Conservation (phyloP, 1,140 invertebrate species). For the Hydropsyche tenuis region DNA sequence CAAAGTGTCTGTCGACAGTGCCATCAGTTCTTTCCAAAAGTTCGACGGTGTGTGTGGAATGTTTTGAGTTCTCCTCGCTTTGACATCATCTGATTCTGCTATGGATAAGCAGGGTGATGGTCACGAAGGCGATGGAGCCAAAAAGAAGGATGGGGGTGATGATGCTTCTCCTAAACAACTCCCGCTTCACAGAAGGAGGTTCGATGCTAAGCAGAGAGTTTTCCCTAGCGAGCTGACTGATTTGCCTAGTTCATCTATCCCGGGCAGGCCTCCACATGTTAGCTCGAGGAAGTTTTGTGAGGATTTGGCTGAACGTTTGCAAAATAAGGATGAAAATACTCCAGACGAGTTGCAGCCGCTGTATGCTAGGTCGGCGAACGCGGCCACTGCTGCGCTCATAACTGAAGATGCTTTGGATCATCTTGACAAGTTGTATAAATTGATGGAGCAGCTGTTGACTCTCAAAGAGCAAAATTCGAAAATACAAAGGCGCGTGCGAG, state of each 20-base stretch:
- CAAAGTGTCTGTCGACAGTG: no score
- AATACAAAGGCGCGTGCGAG: conserved; percentile 71
- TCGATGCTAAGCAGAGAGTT: conserved; percentile 44
- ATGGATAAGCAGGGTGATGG: conserved; percentile 21
- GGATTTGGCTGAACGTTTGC: conserved; percentile 35
- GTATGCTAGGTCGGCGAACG: conserved; percentile 55
- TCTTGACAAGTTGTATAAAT: conserved; percentile 74
- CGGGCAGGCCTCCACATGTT: conserved; percentile 18
- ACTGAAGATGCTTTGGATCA: conserved; percentile 74
- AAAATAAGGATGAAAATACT: conserved; percentile 32
- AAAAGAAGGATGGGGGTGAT: not conserved
- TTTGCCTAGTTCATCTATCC: conserved; percentile 27
- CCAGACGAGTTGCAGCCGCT: conserved; percentile 51
- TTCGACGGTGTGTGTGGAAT: no score
- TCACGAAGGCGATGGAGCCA: not conserved
- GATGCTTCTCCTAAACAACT: conserved; percentile 12
- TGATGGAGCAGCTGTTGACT: conserved; percentile 77
- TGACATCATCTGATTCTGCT: no score
- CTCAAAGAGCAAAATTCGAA: conserved; percentile 74
- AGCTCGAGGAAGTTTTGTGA: conserved; percentile 41
- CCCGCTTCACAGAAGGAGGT: conserved; percentile 44
- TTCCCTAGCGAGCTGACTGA: conserved; percentile 34
- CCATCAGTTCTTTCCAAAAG: no score
- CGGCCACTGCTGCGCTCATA: conserved; percentile 60
- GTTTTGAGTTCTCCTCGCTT: no score